Evolutionary conservation across 2,113 vertebrate genomes (phyloP), one percentile per base, ranked within the genome.

Genomic region (Paracanthobrama guichenoti): DNA sequence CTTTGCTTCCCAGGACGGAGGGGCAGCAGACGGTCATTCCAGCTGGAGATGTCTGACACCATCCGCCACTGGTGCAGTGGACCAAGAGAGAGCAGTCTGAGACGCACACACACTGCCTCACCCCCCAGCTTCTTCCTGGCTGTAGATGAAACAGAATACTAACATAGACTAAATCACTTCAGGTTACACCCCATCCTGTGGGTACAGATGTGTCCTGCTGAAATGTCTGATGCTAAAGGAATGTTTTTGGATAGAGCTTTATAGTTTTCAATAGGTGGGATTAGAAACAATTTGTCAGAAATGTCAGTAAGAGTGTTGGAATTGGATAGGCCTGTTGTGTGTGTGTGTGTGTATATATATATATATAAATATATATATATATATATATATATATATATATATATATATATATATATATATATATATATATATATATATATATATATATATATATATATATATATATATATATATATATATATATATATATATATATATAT

Each of bases 161-260:
- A 79, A 86, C 76, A 44, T 24, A 66, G 28, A 57, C 31, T 44
- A 78, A 79, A 79, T 75, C 26, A 87, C 85, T 90, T 88, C 86
- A 91, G 62, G 86, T 50, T 66, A 44, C 60, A 67, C 48, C 50
- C 5, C 1, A 20, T 57, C 75, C 18, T 82, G 55, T 76, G 44
- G 73, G 22, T 67, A 26, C 35, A 35, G 53, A 60, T 53, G 50
- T 46, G 62, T 71, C 53, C 50, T n/a, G 4, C 26, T n/a, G 64
- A 71, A 78, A 50, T 14, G 44, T 28, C 22, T 82, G 79, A 86
- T 59, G 60, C 46, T 42, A 64, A 50, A 50, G 42, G 6, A 69
- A 60, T 79, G 28, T 67, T 72, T 13, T 46, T 42, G 75, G 8
- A 5, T 28, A 75, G 6, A 3, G 46, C 73, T 53, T 53, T 75